A percentile compares a stretch with the other conserved stretches of the same genome.
Evolutionary conservation across 2,888 invertebrate species (phyloP).

Genomic region (Trissolcus japonicus): DNA sequence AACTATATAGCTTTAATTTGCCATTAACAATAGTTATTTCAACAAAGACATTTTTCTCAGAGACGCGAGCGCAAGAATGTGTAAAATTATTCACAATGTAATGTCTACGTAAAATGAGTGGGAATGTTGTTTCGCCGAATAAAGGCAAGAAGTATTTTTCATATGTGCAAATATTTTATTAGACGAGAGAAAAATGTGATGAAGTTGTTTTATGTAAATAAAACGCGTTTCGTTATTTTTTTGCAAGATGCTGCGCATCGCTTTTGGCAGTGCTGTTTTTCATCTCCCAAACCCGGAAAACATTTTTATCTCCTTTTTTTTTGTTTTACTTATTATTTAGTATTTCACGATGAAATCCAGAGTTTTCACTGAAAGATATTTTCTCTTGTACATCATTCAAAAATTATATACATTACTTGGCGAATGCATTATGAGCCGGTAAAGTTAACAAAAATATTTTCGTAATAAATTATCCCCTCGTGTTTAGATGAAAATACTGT

Average conservation of each 20-base stretch:
- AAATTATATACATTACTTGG: too few species aligned
- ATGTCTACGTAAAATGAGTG: conserved; percentile 37
- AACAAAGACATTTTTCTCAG: conserved; percentile 51
- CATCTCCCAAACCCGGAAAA: too few species aligned
- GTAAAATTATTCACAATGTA: conserved; percentile 41
- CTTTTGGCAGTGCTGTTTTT: background rate
- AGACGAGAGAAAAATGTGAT: conserved; percentile 34
- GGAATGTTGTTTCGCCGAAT: conserved; percentile 43
- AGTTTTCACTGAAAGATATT: too few species aligned
- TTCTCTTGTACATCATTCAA: too few species aligned
- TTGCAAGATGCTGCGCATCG: conserved; percentile 1
- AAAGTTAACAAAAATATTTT: too few species aligned
- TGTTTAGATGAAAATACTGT: too few species aligned
- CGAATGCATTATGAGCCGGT: too few species aligned
- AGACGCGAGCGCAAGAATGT: conserved; percentile 37
- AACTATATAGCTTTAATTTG: conserved; percentile 50
- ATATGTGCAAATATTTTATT: conserved; percentile 43
- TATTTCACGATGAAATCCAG: too few species aligned
- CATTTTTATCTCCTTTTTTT: too few species aligned
- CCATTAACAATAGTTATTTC: conserved; percentile 52
- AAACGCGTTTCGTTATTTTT: conserved; percentile 17
- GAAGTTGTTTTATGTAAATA: conserved; percentile 41
- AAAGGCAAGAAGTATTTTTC: conserved; percentile 40
- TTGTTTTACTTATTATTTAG: too few species aligned
- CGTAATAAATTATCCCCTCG: too few species aligned